Conservation (phyloP, 1,140 invertebrate species). For the Drosophila insularis region DNA sequence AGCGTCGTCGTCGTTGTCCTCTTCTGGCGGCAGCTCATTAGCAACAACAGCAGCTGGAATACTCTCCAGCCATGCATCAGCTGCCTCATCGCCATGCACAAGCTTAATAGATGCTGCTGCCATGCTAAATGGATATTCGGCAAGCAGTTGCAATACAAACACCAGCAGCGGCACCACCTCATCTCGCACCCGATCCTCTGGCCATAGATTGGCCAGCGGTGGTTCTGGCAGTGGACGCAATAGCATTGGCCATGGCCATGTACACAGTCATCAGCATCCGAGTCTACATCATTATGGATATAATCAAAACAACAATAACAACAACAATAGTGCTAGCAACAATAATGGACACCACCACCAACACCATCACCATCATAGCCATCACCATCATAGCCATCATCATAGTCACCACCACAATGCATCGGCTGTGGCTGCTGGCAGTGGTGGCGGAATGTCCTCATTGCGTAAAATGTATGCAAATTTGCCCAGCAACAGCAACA, state of each 20-base stretch:
- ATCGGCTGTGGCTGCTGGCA: constrained; percentile 52
- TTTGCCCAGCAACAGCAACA: constrained; percentile 1
- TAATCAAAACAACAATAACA: constrained; percentile 49
- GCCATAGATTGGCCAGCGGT: constrained; percentile 27
- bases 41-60: background rate
- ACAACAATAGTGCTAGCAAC: background rate
- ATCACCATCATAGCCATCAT: constrained; percentile 49
- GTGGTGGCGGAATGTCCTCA: constrained; percentile 34
- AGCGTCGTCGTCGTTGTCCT: constrained; percentile 9
- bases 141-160: background rate
- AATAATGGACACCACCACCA: constrained; percentile 45
- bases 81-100: constrained; percentile 7
- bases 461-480: constrained; percentile 42
- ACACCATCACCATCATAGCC: constrained; percentile 45
- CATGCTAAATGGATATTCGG: constrained; percentile 1
- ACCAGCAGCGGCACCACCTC: background rate
- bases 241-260: constrained; percentile 59
- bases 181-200: constrained; percentile 48
- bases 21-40: background rate
- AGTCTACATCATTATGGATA: constrained; percentile 61
- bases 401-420: constrained; percentile 53
- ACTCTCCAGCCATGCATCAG: background rate
- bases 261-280: constrained; percentile 74
- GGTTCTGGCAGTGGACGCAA: constrained; percentile 5
- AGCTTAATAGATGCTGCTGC: background rate